These are phyloP conservation scores for Gambusia affinis DNA, from an alignment of 2,113 vertebrate genomes.

Conservation along the genomic window DNA sequence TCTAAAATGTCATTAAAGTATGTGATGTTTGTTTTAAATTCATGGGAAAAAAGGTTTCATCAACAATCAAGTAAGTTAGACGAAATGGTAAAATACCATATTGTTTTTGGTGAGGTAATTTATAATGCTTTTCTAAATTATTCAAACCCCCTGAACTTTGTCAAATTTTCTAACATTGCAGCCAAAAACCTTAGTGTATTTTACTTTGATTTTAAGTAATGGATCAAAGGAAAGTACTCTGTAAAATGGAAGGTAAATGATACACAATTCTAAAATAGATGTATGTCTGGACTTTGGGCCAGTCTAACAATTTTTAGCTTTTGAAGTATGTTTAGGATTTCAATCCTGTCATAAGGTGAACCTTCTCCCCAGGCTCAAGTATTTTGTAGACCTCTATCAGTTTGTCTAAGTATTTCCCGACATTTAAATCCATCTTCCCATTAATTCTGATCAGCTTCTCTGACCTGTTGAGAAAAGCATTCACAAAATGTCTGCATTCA, in stretches of 20 bases:
- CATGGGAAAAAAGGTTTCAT: neutral
- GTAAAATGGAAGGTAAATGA: neutral
- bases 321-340: neutral
- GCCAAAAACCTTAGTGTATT: neutral
- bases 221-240: neutral
- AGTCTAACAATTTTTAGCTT: neutral
- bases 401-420: neutral
- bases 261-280: neutral
- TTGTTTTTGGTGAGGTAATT: neutral
- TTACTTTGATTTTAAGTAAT: neutral
- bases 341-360: neutral
- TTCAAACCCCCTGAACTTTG: neutral
- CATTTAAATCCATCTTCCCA: neutral
- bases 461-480: no score
- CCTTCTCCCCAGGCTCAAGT: neutral
- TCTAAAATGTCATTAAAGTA: neutral
- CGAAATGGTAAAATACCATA: neutral
- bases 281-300: neutral
- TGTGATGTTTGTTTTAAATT: neutral
- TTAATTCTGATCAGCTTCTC: no score
- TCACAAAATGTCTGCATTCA: neutral
- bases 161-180: neutral
- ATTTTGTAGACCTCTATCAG: neutral
- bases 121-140: neutral
- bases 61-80: neutral